Conservation (phyloP, 2,797 vertebrate species). For the Micropoecilia bifurca region DNA sequence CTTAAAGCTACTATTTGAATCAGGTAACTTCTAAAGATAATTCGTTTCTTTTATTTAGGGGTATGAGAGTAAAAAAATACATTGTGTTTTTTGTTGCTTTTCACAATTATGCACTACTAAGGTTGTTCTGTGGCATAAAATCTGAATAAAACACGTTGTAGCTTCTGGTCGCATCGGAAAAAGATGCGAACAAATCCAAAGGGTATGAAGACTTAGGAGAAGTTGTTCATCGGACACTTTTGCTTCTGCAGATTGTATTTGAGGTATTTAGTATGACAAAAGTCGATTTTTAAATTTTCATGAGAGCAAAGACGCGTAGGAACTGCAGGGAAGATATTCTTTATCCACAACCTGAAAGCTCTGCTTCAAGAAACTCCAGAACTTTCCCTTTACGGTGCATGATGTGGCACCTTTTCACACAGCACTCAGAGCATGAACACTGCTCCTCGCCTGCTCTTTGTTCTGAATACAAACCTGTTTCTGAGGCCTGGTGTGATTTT, state of each 20-base stretch:
- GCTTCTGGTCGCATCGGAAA: not conserved
- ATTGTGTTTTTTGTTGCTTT: not conserved
- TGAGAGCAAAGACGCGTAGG: not conserved
- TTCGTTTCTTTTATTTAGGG: not conserved
- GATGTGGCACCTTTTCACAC: conserved; percentile 26
- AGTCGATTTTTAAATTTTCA: not conserved
- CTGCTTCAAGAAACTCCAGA: not conserved
- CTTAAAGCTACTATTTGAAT: not conserved
- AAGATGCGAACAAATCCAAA: not conserved
- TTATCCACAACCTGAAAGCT: not conserved
- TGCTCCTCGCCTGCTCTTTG: conserved; percentile 31
- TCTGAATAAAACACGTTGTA: not conserved
- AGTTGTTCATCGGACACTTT: not conserved
- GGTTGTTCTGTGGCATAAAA: not conserved
- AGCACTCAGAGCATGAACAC: conserved; percentile 47
- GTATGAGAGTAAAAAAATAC: not conserved
- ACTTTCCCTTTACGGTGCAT: conserved; percentile 38
- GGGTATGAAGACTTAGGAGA: not conserved
- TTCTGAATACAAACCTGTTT: conserved; percentile 28
- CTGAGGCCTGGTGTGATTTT: conserved; percentile 20
- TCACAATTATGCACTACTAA: not conserved
- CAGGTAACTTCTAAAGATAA: not conserved
- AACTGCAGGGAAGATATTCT: not conserved
- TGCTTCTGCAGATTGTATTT: not conserved
- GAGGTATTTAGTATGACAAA: not conserved